Conservation (phyloP, 2,888 invertebrate species). For the Sphaeridia pumilis region DNA sequence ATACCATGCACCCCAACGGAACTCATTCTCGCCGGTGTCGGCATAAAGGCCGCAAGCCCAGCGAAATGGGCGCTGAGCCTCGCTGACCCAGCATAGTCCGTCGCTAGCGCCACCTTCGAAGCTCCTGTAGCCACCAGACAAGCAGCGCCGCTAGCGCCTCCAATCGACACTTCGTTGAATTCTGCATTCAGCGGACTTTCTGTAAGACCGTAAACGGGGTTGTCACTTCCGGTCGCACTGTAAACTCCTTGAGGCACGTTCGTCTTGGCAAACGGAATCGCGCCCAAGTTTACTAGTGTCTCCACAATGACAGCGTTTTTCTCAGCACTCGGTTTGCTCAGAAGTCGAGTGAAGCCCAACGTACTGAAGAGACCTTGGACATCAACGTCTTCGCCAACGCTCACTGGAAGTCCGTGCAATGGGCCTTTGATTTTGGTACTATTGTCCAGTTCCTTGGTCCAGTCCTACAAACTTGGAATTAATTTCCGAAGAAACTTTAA, state of each 20-base stretch:
- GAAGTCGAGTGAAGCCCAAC: slow-evolving; percentile 37
- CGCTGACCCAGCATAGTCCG: slow-evolving; percentile 24
- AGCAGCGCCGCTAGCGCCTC: slow-evolving; percentile 26
- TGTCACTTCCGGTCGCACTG: slow-evolving; percentile 28
- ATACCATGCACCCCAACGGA: neutral
- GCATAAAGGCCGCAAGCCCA: slow-evolving; percentile 29
- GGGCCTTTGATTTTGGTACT: slow-evolving; percentile 25
- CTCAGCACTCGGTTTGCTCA: slow-evolving; percentile 36
- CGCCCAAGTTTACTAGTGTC: slow-evolving; percentile 30
- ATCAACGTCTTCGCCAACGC: slow-evolving; percentile 38
- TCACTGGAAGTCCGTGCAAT: slow-evolving; percentile 39
- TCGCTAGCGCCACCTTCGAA: slow-evolving; percentile 25
- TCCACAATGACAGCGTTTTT: slow-evolving; percentile 31
- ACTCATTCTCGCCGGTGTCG: slow-evolving; percentile 16
- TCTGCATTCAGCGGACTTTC: slow-evolving; percentile 26
- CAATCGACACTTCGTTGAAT: slow-evolving; percentile 27
- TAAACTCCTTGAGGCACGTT: slow-evolving; percentile 39
- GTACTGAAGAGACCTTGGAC: slow-evolving; percentile 40
- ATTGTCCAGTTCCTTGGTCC: slow-evolving; percentile 25
- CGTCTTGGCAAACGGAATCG: slow-evolving; percentile 37
- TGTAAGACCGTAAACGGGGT: slow-evolving; percentile 33
- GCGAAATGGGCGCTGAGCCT: slow-evolving; percentile 32
- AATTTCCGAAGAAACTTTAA: no score
- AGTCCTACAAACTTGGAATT: slow-evolving; percentile 18
- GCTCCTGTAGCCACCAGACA: slow-evolving; percentile 26